Base-by-base conservation (phyloP, 2,888 invertebrate species). In the Hofmannophila pseudospretella region DNA sequence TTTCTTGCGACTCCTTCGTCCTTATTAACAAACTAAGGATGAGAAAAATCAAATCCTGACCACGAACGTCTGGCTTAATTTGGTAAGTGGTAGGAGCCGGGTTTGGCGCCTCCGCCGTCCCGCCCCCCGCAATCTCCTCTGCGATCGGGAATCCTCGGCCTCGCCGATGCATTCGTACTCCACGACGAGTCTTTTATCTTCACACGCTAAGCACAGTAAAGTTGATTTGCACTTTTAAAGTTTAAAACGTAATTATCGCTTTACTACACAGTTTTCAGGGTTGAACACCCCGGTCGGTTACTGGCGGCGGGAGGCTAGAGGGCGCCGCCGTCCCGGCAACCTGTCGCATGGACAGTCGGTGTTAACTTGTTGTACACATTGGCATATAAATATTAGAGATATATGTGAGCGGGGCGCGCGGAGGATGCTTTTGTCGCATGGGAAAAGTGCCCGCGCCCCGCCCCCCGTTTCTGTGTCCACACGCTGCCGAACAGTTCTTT, bases 11-110 rank as follows among this genome's bases (percentile, higher is more conserved):
- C 75, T 71, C 77, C 85, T 84, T 80, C 85, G 88, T 87, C 91
- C 88, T 90, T 92, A 87, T 92, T 76, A 64, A 76, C 82, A 75
- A 82, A 81, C 81, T 80, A 84, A 98, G 98, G 98, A 98, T 89
- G 98, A 98, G 92, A 98, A 98, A 92, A 97, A 96, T 90, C 97
- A 97, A 92, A 96, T 98, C 89, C 93, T 98, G 89, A 96, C 96
- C 80, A 96, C 97, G 88, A 98, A 97, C 91, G 95, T 97, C 88
- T 98, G 97, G 97, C 93, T 97, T 81, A 96, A 96, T 90, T 92
- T 97, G 96, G 97, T 97, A 93, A 96, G 96, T 95, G 89, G 89
- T 88, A 81, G 81, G 80, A 70, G 79, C 72, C 73, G 75, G 72
- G 74, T 66, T 51, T 56, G 78, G 73, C 75, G 75, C 77, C 76